These are phyloP conservation scores for Meteorus sp. DNA, from an alignment of 1,140 invertebrate genomes.

Conservation along the genomic window DNA sequence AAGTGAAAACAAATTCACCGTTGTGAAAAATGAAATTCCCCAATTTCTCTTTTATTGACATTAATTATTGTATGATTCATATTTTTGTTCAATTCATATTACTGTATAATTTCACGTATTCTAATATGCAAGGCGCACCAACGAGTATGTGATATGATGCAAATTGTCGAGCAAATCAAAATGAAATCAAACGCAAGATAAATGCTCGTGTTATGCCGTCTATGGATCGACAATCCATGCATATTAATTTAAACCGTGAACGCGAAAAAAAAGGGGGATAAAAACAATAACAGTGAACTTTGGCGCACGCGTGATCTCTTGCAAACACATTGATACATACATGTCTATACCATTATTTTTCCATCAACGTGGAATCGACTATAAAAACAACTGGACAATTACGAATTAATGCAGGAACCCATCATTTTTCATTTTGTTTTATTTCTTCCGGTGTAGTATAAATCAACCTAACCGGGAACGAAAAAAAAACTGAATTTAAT, in stretches of 20 bases:
- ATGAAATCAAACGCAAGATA: conserved; percentile 59
- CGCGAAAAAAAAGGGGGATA: conserved; percentile 44
- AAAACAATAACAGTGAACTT: conserved; percentile 16
- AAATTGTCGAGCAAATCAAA: conserved; percentile 57
- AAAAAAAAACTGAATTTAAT: too few relatives aligned
- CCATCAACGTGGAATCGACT: conserved; percentile 44
- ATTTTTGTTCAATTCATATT: neutral
- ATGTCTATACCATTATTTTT: conserved; percentile 53
- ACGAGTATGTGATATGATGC: conserved; percentile 34
- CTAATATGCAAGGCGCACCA: too few relatives aligned
- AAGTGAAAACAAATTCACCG: too few relatives aligned
- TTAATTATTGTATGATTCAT: neutral
- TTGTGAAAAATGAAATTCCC: too few relatives aligned
- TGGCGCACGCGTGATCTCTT: too few relatives aligned
- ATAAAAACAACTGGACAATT: conserved; percentile 53
- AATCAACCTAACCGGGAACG: too few relatives aligned
- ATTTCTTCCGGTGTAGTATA: too few relatives aligned
- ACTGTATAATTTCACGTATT: too few relatives aligned
- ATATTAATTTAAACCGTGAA: conserved; percentile 59
- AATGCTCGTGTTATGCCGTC: conserved; percentile 47
- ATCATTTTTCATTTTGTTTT: too few relatives aligned
- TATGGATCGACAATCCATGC: conserved; percentile 45
- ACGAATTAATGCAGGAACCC: conserved; percentile 37
- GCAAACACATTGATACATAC: too few relatives aligned
- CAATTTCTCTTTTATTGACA: too few relatives aligned